Evolutionary conservation across 1,140 invertebrate genomes (phyloP).

Genomic region (Whitmania pigra): DNA sequence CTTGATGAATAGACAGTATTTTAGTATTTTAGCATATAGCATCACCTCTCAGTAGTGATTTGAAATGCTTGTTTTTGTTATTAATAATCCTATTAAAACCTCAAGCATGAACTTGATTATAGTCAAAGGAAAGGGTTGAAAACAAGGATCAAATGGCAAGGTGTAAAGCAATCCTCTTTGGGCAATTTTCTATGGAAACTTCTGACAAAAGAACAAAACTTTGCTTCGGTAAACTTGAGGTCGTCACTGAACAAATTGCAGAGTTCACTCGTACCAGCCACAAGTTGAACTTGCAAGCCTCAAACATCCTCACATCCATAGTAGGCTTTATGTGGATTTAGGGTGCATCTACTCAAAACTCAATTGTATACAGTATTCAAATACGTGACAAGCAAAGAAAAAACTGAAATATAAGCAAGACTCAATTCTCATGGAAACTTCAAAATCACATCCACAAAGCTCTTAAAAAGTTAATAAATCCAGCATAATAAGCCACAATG

Average conservation of each 20-base stretch:
- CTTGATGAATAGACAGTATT: no score
- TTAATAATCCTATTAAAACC: no score
- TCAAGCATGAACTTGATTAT: no score
- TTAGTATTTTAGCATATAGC: no score
- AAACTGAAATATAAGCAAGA: no score
- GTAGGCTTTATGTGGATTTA: neutral
- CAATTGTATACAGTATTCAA: no score
- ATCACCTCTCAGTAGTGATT: no score
- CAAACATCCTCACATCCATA: neutral
- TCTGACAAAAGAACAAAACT: neutral
- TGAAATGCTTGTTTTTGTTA: no score
- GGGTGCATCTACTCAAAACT: no score
- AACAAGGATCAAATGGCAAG: no score
- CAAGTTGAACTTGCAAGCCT: neutral
- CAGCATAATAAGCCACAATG: neutral
- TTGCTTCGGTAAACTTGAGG: neutral
- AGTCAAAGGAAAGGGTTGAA: no score
- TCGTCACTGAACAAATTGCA: neutral
- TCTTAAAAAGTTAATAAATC: neutral
- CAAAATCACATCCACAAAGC: neutral
- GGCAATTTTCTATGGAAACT: neutral
- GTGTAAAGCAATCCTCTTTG: neutral
- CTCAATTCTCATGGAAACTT: neutral
- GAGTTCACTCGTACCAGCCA: neutral
- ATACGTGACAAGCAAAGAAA: no score